Percentiles rank a stretch among this genome's conserved stretches.
phyloP scores from a whole-genome alignment of 2,888 invertebrate species.

The Artemia sinica region DNA sequence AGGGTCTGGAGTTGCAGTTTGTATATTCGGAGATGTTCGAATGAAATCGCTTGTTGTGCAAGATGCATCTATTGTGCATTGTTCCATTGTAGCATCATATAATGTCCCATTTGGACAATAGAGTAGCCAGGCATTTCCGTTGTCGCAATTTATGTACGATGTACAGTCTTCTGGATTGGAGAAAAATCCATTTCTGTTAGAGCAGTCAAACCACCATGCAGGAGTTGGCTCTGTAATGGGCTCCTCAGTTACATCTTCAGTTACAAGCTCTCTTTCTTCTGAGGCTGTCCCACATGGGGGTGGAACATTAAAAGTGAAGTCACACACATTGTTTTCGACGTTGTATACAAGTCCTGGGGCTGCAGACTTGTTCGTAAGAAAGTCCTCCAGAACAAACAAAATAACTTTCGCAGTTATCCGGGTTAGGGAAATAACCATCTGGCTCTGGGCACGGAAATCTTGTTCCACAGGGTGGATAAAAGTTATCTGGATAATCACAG shows the following conservation, averaged over 20 bases:
- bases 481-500: not conserved
- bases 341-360: not conserved
- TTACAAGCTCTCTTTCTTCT: not conserved
- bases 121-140: slow-evolving; percentile 8
- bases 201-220: slow-evolving; percentile 5
- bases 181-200: not conserved
- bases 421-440: not conserved
- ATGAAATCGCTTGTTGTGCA: not conserved
- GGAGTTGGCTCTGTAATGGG: not conserved
- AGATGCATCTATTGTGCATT: not conserved
- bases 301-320: not conserved
- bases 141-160: not conserved
- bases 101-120: not conserved
- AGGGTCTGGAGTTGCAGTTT: not conserved
- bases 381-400: not conserved
- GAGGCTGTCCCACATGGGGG: slow-evolving; percentile 5
- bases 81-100: not conserved
- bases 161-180: not conserved
- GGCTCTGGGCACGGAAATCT: not conserved
- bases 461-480: not conserved
- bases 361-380: not conserved
- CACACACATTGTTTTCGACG: not conserved
- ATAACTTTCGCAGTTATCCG: not conserved
- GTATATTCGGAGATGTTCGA: not conserved
- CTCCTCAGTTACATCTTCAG: not conserved